A percentile compares a stretch with the other conserved stretches of the same genome.
These are phyloP conservation scores for Salarias fasciatus DNA, from an alignment of 2,797 vertebrate genomes.

Conservation along the genomic window DNA sequence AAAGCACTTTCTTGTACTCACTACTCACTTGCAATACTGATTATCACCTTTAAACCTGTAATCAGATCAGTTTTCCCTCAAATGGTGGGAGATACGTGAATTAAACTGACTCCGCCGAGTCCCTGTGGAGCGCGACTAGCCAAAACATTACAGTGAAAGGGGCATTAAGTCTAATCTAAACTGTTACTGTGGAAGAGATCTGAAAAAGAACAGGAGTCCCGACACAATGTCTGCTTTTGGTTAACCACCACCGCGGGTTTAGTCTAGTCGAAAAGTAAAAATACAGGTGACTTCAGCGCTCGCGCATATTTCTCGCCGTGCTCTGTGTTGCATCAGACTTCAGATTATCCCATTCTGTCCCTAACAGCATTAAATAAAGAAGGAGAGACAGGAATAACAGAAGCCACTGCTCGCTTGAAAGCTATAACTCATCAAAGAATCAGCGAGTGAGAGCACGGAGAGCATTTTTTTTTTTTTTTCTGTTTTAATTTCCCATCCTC, in stretches of 20 bases:
- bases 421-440: constrained; percentile 48
- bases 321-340: constrained; percentile 47
- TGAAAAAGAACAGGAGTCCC: constrained; percentile 30
- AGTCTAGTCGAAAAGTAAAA: constrained; percentile 41
- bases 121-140: neutral
- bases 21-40: too few species aligned
- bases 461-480: constrained; percentile 3
- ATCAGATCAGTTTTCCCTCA: too few species aligned
- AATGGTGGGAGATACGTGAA: too few species aligned
- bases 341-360: constrained; percentile 33
- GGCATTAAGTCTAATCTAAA: constrained; percentile 2
- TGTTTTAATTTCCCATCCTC: too few species aligned
- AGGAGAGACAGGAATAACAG: constrained; percentile 15
- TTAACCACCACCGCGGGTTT: constrained; percentile 44
- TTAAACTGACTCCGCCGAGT: too few species aligned
- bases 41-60: too few species aligned
- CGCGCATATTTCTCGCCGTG: constrained; percentile 22
- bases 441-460: constrained; percentile 35
- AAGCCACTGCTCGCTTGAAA: constrained; percentile 22
- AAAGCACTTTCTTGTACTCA: too few species aligned
- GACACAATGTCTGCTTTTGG: constrained; percentile 39
- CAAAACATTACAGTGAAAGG: constrained; percentile 4
- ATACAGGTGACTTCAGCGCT: constrained; percentile 35
- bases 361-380: constrained; percentile 16
- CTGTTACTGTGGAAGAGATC: constrained; percentile 13